Base-by-base conservation (phyloP, 2,888 invertebrate genomes). In the Drosophila lutescens region DNA sequence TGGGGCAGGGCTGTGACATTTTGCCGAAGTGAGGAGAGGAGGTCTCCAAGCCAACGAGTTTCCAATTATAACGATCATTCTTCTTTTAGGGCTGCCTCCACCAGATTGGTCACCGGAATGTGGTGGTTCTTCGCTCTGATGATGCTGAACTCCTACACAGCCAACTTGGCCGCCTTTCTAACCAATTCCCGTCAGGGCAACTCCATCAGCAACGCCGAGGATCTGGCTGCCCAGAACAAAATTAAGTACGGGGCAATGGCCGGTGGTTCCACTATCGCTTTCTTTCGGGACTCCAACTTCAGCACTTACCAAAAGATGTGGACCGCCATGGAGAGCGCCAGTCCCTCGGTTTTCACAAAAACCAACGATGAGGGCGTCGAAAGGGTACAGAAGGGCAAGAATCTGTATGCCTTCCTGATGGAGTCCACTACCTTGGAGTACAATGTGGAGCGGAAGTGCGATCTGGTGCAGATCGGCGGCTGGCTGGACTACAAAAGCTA, bases 351-450 rank as follows among this genome's bases (percentile, higher is more conserved):
- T 0, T 98, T 98, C 91, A 95, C 96, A 10, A 94, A 94, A 68
- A 95, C 94, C 88, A 98, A 98, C 90, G 94, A 95, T 47, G 97
- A 97, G 87, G 99, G 98, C 0, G 95, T 98, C 1, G 96, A 97
- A 13, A 93, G 97, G 68, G 98, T 98, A 0, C 88, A 94, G 57
- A 95, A 95, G 91, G 95, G 94, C 44, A 96, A 96, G 91, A 94
- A 96, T 56, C 94, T 93, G 59, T 99, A 98, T 91, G 99, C 99
- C 4, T 99, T 96, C 91, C 93, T 99, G 49, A 98, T 99, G 97
- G 99, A 99, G 93, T 98, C 98, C 7, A 96, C 98, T 0, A 96
- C 96, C 1, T 96, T 99, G 75, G 99, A 99, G 92, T 99, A 98
- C 92, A 96, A 96, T 84, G 94, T 96, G 74, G 96, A 97, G 91